Evolutionary conservation across 2,888 invertebrate species (phyloP).

Genomic region (Lasius platythorax): DNA sequence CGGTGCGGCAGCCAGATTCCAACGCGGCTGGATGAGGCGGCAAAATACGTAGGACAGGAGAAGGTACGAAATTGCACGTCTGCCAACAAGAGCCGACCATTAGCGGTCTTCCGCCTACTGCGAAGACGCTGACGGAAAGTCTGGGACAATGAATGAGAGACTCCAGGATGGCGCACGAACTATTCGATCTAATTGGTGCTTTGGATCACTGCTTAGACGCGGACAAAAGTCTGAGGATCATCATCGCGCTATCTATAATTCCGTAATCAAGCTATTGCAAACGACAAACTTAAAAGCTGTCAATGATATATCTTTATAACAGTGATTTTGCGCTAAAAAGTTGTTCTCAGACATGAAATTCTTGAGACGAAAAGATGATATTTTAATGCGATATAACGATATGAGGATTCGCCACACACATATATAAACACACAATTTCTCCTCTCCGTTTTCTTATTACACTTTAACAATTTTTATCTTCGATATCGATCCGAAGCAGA

Average conservation of each 20-base stretch:
- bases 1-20: conserved; percentile 56
- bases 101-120: conserved; percentile 44
- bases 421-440: neutral
- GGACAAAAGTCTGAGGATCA: conserved; percentile 20
- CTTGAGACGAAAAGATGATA: neutral
- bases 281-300: neutral
- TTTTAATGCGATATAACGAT: neutral
- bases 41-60: conserved; percentile 16
- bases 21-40: conserved; percentile 43
- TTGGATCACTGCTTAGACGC: conserved; percentile 43
- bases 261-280: conserved; percentile 23
- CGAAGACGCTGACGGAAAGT: conserved; percentile 56
- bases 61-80: conserved; percentile 46
- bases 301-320: neutral
- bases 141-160: conserved; percentile 46
- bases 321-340: neutral
- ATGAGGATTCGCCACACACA: neutral
- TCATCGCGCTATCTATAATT: neutral
- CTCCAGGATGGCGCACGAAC: conserved; percentile 8
- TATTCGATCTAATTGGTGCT: conserved; percentile 53
- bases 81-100: conserved; percentile 48
- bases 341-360: neutral
- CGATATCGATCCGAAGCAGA: neutral
- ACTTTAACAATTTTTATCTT: neutral
- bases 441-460: neutral